Evolutionary conservation across 2,888 invertebrate species (phyloP).

Genomic region (Melinaea marsaeus): DNA sequence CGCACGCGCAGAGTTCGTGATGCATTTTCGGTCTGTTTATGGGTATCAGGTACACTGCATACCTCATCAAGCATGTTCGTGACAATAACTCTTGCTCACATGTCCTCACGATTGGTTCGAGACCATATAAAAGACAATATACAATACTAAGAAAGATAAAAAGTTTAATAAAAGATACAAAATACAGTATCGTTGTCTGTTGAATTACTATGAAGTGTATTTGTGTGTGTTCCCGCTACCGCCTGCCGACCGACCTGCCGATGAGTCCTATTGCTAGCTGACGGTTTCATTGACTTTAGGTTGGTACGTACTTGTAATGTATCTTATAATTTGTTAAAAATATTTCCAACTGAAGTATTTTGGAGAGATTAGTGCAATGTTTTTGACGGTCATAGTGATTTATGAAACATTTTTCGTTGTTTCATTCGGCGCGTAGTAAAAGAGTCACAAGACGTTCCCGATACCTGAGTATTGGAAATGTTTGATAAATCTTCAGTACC

Average conservation of each 20-base stretch:
- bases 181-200: neutral
- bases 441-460: too few relatives aligned
- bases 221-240: slow-evolving; percentile 2
- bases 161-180: neutral
- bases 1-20: slow-evolving; percentile 10
- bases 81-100: slow-evolving; percentile 9
- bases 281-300: slow-evolving; percentile 6
- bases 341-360: too few relatives aligned
- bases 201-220: too few relatives aligned
- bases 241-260: slow-evolving; percentile 3
- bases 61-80: slow-evolving; percentile 13
- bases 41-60: neutral
- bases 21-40: slow-evolving; percentile 19
- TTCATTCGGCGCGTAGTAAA: neutral
- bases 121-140: too few relatives aligned
- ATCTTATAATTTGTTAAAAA: neutral
- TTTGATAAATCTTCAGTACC: neutral
- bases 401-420: too few relatives aligned
- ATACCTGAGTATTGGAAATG: too few relatives aligned
- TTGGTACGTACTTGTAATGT: neutral
- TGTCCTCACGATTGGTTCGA: slow-evolving; percentile 14
- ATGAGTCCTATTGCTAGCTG: slow-evolving; percentile 12
- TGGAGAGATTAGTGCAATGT: too few relatives aligned
- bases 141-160: too few relatives aligned
- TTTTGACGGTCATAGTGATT: too few relatives aligned